These are phyloP conservation scores for Crambe crambe DNA, from an alignment of 37 sponge, comb jelly and placozoan genomes.

Conservation along the genomic window DNA sequence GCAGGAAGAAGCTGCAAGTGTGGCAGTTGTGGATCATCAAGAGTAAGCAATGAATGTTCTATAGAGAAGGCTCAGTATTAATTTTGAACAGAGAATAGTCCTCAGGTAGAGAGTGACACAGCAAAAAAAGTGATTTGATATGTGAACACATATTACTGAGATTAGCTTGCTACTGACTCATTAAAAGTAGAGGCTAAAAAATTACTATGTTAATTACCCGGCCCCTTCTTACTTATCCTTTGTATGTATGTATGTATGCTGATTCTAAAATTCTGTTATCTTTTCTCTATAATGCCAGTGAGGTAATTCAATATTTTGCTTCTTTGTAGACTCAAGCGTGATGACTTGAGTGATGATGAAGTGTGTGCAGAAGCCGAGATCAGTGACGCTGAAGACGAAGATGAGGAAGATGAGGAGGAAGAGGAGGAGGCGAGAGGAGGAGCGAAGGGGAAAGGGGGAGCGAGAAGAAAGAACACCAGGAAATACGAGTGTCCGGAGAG, in stretches of 20 bases:
- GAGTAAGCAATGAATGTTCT: background rate
- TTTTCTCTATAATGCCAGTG: too few relatives aligned
- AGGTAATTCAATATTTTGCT: too few relatives aligned
- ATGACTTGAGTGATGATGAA: conserved; percentile 67
- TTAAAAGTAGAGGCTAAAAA: too few relatives aligned
- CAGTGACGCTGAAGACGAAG: conserved; percentile 34
- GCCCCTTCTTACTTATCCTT: too few relatives aligned
- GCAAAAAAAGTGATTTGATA: too few relatives aligned
- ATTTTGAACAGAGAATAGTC: too few relatives aligned
- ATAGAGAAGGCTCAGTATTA: background rate
- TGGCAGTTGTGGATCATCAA: background rate
- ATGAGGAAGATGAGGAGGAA: conserved; percentile 29
- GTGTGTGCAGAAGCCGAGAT: conserved; percentile 43
- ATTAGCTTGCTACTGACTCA: too few relatives aligned
- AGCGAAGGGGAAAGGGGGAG: background rate
- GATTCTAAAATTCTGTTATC: too few relatives aligned
- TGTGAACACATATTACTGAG: too few relatives aligned
- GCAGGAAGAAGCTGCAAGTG: background rate
- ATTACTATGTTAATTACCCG: too few relatives aligned
- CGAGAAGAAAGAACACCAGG: background rate
- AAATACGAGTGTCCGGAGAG: conserved; percentile 23
- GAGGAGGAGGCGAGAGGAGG: conserved; percentile 1
- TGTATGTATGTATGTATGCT: too few relatives aligned
- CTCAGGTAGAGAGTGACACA: too few relatives aligned
- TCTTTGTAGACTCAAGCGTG: conserved; percentile 27